These are phyloP conservation scores for Tribolium madens DNA, from an alignment of 1,140 invertebrate genomes.

Conservation along the genomic window DNA sequence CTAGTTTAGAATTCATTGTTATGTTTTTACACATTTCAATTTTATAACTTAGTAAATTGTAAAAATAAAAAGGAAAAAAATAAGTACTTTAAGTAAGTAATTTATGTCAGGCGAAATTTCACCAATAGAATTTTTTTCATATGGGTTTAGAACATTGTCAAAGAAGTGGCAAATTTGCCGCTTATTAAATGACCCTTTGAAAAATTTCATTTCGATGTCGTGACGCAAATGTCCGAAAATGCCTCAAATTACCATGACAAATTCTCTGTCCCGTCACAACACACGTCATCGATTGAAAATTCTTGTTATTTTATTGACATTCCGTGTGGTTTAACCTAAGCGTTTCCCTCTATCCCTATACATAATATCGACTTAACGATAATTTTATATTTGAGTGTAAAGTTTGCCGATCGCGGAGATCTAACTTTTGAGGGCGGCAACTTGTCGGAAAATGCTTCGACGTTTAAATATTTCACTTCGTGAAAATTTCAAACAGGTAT, in stretches of 20 bases:
- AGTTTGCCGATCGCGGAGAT: background rate
- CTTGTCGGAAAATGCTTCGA: background rate
- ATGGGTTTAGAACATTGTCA: background rate
- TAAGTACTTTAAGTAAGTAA: too few relatives aligned
- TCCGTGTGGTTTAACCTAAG: constrained; percentile 12
- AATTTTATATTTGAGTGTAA: constrained; percentile 12
- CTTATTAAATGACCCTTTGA: background rate
- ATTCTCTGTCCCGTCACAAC: constrained; percentile 8
- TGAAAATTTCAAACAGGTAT: constrained; percentile 30
- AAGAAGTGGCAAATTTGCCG: background rate
- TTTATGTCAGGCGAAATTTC: too few relatives aligned
- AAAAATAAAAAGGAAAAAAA: too few relatives aligned
- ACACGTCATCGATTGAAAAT: constrained; percentile 3
- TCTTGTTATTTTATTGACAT: constrained; percentile 16
- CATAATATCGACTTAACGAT: constrained; percentile 29
- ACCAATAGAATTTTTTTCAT: too few relatives aligned
- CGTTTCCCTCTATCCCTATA: background rate
- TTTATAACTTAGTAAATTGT: too few relatives aligned
- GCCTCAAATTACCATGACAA: constrained; percentile 9
- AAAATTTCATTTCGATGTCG: background rate
- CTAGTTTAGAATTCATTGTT: too few relatives aligned
- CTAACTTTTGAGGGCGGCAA: background rate
- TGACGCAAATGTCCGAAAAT: background rate
- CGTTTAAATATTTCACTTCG: constrained; percentile 34
- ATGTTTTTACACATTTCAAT: too few relatives aligned